phyloP scores from a whole-genome alignment of 2,888 invertebrate species.

The Calameuta filiformis region DNA sequence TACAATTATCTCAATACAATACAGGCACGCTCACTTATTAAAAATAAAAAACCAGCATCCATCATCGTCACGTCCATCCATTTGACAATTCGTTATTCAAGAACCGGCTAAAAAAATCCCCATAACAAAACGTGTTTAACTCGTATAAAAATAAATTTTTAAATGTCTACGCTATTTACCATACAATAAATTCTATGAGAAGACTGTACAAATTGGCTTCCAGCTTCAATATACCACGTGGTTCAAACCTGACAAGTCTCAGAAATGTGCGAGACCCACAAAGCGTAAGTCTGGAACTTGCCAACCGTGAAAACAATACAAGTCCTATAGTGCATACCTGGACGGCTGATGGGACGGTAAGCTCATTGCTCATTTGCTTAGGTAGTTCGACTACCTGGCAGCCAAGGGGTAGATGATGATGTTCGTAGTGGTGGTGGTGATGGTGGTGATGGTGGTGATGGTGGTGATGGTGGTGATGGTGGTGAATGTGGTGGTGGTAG shows the following conservation, averaged over 20 bases:
- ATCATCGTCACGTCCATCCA: not conserved
- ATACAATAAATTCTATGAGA: not conserved
- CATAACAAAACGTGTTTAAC: not conserved
- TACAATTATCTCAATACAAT: not conserved
- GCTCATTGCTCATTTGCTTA: not conserved
- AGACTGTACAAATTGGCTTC: not conserved
- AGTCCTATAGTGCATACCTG: not conserved
- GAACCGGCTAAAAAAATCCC: not conserved
- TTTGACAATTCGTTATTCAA: not conserved
- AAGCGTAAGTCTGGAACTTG: not conserved
- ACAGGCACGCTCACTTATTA: not conserved
- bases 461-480: conserved; percentile 9
- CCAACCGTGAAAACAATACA: not conserved
- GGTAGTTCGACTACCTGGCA: conserved; percentile 9
- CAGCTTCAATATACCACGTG: not conserved
- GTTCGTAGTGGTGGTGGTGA: not conserved
- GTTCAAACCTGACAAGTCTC: not conserved
- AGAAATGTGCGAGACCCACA: not conserved
- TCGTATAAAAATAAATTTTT: not conserved
- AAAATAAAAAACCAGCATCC: not conserved
- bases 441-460: conserved; percentile 16
- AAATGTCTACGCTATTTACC: not conserved
- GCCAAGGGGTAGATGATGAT: conserved; percentile 6
- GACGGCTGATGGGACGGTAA: not conserved
- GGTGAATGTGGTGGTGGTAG: conserved; percentile 29